Conservation (phyloP, 2,888 invertebrate genomes). For the Melikaiella ostensackeni region DNA sequence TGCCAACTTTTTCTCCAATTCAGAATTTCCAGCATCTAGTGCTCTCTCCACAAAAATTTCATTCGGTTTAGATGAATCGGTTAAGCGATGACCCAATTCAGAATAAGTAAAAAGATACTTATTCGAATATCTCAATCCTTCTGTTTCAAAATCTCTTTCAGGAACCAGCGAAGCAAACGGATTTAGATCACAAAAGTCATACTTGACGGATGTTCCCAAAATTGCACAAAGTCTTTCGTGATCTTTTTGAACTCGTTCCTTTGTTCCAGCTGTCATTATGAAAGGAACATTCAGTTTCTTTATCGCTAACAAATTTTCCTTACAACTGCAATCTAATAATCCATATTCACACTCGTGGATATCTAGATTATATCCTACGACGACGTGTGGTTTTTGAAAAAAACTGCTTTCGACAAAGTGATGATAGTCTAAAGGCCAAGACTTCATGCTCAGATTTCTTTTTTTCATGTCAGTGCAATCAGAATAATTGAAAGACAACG, state of each 20-base stretch:
- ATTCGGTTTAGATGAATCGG: too few species aligned
- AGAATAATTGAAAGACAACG: too few species aligned
- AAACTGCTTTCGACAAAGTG: neutral
- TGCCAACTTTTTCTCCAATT: too few species aligned
- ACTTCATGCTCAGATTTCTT: neutral
- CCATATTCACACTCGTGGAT: conserved; percentile 51
- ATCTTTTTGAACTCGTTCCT: neutral
- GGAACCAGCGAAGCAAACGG: neutral
- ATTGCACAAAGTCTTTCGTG: neutral
- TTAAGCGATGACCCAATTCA: too few species aligned
- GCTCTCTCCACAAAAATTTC: too few species aligned
- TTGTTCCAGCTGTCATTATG: neutral
- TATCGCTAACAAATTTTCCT: neutral
- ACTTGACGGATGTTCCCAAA: neutral
- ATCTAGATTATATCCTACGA: conserved; percentile 43
- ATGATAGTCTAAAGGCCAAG: neutral
- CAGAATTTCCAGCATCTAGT: too few species aligned
- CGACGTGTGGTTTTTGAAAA: neutral
- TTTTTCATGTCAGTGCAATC: too few species aligned
- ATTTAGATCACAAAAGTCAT: neutral
- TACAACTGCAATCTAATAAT: neutral
- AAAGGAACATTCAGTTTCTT: neutral
- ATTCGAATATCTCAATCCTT: neutral
- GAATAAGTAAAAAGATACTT: neutral
- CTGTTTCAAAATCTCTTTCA: neutral